Evolutionary conservation across 2,888 invertebrate species (phyloP), one percentile per base, ranked within the genome.

Genomic region (Lasioglossum oenotherae): DNA sequence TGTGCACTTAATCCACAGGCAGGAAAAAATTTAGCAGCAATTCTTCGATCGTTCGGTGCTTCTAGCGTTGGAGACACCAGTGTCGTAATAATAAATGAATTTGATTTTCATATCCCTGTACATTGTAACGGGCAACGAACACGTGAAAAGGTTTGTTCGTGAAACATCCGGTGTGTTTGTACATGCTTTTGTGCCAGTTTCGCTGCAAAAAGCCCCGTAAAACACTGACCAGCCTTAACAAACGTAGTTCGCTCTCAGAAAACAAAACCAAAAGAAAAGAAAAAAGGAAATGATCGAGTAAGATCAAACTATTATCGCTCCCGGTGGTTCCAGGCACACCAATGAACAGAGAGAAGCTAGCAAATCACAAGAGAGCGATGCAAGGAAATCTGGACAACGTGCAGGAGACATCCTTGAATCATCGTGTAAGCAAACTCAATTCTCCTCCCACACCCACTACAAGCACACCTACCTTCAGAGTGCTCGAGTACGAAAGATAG

Each of bases 331-430:
- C 93, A 98, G 98, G 98, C 95, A 97, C 98, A 90, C 97, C 98
- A 90, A 97, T 98, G 96, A 98, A 98, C 96, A 97, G 97, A 96
- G 97, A 97, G 96, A 98, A 97, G 96, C 96, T 98, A 96, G 97
- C 97, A 95, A 97, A 97, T 95, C 97, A 97, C 95, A 96, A 95
- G 93, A 95, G 96, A 96, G 96, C 97, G 95, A 96, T 97, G 93
- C 93, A 92, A 80, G 95, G 95, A 92, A 97, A 97, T 95, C 97
- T 97, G 96, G 96, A 96, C 94, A 96, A 96, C 94, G 97, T 97
- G 93, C 97, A 97, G 95, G 98, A 98, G 96, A 97, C 98, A 89
- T 97, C 97, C 92, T 96, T 98, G 95, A 97, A 97, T 95, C 94
- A 95, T 92, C 96, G 97, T 97, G 98, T 98, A 98, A 95, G 95